phyloP scores from a whole-genome alignment of 1,140 invertebrate species.

The Diabrotica undecimpunctata region DNA sequence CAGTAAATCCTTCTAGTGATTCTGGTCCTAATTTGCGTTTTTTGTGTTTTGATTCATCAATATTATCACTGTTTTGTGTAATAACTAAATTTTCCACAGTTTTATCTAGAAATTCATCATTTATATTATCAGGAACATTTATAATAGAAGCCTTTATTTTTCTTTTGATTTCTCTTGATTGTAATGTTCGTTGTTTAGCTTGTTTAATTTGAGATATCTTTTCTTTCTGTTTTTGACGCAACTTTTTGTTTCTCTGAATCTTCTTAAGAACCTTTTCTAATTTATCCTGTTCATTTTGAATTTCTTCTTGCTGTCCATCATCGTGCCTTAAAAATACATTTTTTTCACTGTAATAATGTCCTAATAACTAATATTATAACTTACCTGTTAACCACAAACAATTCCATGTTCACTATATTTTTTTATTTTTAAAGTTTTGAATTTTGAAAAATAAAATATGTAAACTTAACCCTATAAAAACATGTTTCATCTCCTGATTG shows the following conservation, averaged over 20 bases:
- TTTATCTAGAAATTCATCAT: conserved; percentile 31
- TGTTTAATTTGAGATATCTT: conserved; percentile 24
- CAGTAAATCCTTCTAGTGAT: conserved; percentile 39
- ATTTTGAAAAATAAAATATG: too few species aligned
- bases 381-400: conserved; percentile 43
- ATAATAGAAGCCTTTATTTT: conserved; percentile 26
- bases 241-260: conserved; percentile 38
- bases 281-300: conserved; percentile 36
- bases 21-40: conserved; percentile 24
- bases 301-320: conserved; percentile 21
- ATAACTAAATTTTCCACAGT: conserved; percentile 13
- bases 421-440: not conserved
- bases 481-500: too few species aligned
- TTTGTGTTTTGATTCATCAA: conserved; percentile 24
- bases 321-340: conserved; percentile 29
- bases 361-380: conserved; percentile 15
- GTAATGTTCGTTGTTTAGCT: conserved; percentile 26
- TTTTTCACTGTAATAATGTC: conserved; percentile 7
- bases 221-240: conserved; percentile 33
- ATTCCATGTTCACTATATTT: conserved; percentile 31
- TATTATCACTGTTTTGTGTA: conserved; percentile 14
- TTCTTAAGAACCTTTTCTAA: conserved; percentile 33
- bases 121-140: conserved; percentile 25
- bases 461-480: too few species aligned
- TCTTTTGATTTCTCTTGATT: conserved; percentile 27